A percentile compares a stretch with the other conserved stretches of the same genome.
Conservation (phyloP, 2,888 invertebrate species). For the Rambutsinella grinnellia region DNA sequence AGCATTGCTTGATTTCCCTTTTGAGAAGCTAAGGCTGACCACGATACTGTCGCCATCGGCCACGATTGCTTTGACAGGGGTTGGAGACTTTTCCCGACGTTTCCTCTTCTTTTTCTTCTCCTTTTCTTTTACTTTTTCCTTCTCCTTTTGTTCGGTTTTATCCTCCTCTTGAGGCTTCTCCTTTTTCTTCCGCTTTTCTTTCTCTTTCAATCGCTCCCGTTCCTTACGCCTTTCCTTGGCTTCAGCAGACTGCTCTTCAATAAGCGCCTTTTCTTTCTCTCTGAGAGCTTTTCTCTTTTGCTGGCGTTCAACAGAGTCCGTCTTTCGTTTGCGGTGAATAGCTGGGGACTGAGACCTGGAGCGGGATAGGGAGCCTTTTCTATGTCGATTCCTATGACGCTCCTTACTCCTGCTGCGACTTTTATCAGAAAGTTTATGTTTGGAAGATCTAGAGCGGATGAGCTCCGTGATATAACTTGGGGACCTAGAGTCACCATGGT, state of each 20-base stretch:
- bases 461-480: constrained; percentile 47
- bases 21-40: constrained; percentile 92
- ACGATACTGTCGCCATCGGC: constrained; percentile 93
- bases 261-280: constrained; percentile 28
- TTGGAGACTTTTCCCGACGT: constrained; percentile 70
- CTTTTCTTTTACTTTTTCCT: constrained; percentile 46
- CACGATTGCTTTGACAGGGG: constrained; percentile 89
- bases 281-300: constrained; percentile 5
- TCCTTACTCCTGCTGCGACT: constrained; percentile 43
- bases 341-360: constrained; percentile 14
- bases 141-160: constrained; percentile 5
- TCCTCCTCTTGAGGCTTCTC: constrained; percentile 39
- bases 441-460: constrained; percentile 43
- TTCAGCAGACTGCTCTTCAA: neutral
- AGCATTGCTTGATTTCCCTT: constrained; percentile 67
- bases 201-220: constrained; percentile 24
- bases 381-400: constrained; percentile 32
- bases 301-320: constrained; percentile 21
- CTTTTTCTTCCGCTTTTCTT: constrained; percentile 25
- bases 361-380: constrained; percentile 22
- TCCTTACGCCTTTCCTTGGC: constrained; percentile 26
- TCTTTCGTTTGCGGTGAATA: constrained; percentile 17
- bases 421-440: constrained; percentile 43
- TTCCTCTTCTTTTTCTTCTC: constrained; percentile 67
- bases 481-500: constrained; percentile 41